phyloP scores from a whole-genome alignment of 2,797 vertebrate species.

The Pseudotriccus pelzelni region DNA sequence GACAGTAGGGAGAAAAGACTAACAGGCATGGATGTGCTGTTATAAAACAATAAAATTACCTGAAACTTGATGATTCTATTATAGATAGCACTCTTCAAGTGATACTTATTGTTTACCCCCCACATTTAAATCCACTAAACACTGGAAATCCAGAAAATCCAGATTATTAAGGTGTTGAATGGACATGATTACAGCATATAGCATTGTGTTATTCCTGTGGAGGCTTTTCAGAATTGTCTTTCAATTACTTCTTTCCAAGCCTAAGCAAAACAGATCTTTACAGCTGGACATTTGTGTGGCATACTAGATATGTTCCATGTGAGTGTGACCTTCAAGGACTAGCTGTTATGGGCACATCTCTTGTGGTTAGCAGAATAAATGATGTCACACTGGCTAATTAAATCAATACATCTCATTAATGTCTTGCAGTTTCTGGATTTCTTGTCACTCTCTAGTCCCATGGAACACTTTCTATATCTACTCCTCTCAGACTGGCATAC shows the following conservation, averaged over 20 bases:
- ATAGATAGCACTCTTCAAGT: background rate
- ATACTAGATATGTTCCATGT: background rate
- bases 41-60: slow-evolving; percentile 22
- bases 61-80: slow-evolving; percentile 5
- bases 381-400: slow-evolving; percentile 27
- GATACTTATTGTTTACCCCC: slow-evolving; percentile 1
- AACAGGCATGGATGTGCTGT: background rate
- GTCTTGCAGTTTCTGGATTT: slow-evolving; percentile 26
- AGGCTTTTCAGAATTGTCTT: background rate
- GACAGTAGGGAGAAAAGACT: slow-evolving; percentile 12
- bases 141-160: background rate
- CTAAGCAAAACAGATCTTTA: background rate
- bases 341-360: background rate
- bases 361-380: slow-evolving; percentile 49
- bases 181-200: background rate
- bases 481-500: background rate
- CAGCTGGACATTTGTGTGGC: background rate
- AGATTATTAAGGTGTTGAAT: background rate
- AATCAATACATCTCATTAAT: slow-evolving; percentile 51
- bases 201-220: background rate
- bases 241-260: background rate
- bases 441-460: background rate
- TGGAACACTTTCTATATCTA: background rate
- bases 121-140: background rate
- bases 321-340: slow-evolving; percentile 47